Evolutionary conservation across 92 coral and sea anemone species (phyloP), one percentile per base, ranked within the genome.

Genomic region (Nematostella vectensis): DNA sequence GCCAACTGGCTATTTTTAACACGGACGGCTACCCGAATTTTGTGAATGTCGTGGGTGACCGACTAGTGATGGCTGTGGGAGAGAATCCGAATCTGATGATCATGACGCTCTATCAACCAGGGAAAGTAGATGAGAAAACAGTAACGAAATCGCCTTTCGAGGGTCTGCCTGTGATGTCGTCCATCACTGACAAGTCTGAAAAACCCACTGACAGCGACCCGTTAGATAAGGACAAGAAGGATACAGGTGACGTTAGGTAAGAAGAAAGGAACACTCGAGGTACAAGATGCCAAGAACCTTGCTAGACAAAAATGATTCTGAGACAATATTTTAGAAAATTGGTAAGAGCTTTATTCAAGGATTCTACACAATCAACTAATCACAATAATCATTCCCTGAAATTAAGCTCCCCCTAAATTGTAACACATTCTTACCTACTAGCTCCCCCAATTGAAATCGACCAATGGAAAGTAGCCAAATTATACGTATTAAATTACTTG

Each of bases 161-260:
- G 25, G 81, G 81, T 29, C 26, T 73, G 21, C 42, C 80, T 24
- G 26, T 73, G 31, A 76, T 66, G 26, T 55, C 45, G 8, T 45
- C 21, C 11, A 0, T 61, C 4, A 57, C 27, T n/a, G 76, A 81
- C 27, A 49, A 45, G 49, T 69, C 72, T 17, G 72, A 47, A 19
- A 44, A 31, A 29, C 73, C 80, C 11, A 31, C 77, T 4, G 76
- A 37, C 42, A 63, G 62, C 22, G 81, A 77, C 16, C 63, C 61
- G 11, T 23, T 76, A 64, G 95, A 85, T 55, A 55, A 76, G 26
- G 95, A 81, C 63, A 80, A 81, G 53, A 74, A 76, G 17, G 79
- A 85, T 26, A 78, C 61, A 26, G 72, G 72, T n/a, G n/a, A n/a
- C n/a, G n/a, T 23, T 20, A 49, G n/a, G 11, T 62, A 19, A 1